A percentile compares a stretch with the other conserved stretches of the same genome.
phyloP scores from a whole-genome alignment of 2,888 invertebrate species.

The Mythimna loreyi region DNA sequence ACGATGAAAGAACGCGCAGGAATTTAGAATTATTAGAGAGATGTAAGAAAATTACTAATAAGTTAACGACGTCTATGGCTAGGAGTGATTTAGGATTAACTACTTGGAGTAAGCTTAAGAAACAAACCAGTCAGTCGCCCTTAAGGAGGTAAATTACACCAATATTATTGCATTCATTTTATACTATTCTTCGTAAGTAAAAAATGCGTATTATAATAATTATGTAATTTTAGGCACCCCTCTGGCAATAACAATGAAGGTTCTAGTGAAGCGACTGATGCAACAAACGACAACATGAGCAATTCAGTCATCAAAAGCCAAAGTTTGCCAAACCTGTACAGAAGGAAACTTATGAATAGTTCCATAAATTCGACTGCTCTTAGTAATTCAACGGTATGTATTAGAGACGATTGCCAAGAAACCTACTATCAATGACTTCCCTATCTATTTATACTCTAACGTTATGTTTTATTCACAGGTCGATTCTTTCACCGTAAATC shows the following conservation, averaged over 20 bases:
- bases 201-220: not conserved
- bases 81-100: conserved; percentile 97
- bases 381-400: conserved; percentile 93
- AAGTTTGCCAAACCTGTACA: conserved; percentile 94
- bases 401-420: conserved; percentile 50
- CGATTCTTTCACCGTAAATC: conserved; percentile 88
- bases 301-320: conserved; percentile 93
- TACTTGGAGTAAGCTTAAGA: conserved; percentile 96
- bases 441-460: conserved; percentile 31
- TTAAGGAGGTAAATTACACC: conserved; percentile 89
- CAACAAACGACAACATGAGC: conserved; percentile 89
- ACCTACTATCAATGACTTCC: conserved; percentile 22
- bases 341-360: conserved; percentile 88
- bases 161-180: not conserved
- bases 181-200: not conserved
- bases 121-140: conserved; percentile 92
- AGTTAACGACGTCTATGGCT: conserved; percentile 95
- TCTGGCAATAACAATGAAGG: conserved; percentile 94
- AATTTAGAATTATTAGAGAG: conserved; percentile 90
- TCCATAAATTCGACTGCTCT: conserved; percentile 90
- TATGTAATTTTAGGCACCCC: conserved; percentile 91
- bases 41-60: conserved; percentile 89
- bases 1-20: conserved; percentile 90
- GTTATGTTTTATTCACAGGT: conserved; percentile 78
- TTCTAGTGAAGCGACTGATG: conserved; percentile 89